Percentiles rank a stretch among this genome's conserved stretches.
Evolutionary conservation across 2,113 vertebrate species (phyloP).

Genomic region (Alces alces): DNA sequence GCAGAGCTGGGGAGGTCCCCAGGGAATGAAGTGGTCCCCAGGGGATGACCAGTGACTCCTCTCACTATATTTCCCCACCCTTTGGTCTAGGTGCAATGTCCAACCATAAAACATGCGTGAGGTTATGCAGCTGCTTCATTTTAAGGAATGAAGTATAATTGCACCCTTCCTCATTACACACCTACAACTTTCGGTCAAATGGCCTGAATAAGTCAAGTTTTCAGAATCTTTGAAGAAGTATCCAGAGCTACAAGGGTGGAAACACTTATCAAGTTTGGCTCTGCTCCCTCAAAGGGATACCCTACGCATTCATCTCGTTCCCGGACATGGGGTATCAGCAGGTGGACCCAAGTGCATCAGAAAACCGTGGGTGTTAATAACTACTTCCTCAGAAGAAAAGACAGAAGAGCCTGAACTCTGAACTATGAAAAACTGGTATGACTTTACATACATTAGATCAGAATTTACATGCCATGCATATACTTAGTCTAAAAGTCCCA

Average conservation of each 20-base stretch:
- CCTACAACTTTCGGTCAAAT: neutral
- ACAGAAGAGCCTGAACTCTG: neutral
- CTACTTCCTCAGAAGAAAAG: neutral
- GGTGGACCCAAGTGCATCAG: neutral
- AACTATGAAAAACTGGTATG: neutral
- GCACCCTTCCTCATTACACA: neutral
- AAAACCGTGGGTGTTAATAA: neutral
- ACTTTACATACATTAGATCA: neutral
- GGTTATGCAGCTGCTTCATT: neutral
- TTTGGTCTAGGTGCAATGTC: neutral
- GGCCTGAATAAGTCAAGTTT: neutral
- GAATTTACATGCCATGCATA: neutral
- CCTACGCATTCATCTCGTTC: neutral
- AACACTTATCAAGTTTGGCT: neutral
- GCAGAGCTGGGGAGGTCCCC: neutral
- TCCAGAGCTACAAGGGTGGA: neutral
- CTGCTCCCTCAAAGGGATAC: neutral
- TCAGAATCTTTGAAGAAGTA: neutral
- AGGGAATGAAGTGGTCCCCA: neutral
- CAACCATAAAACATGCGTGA: neutral
- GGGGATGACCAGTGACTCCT: neutral
- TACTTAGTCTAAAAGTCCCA: neutral
- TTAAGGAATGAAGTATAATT: neutral
- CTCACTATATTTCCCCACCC: neutral
- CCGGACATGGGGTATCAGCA: accelerated